Base-by-base conservation (phyloP, 2,113 vertebrate species). In the Suricata suricatta region DNA sequence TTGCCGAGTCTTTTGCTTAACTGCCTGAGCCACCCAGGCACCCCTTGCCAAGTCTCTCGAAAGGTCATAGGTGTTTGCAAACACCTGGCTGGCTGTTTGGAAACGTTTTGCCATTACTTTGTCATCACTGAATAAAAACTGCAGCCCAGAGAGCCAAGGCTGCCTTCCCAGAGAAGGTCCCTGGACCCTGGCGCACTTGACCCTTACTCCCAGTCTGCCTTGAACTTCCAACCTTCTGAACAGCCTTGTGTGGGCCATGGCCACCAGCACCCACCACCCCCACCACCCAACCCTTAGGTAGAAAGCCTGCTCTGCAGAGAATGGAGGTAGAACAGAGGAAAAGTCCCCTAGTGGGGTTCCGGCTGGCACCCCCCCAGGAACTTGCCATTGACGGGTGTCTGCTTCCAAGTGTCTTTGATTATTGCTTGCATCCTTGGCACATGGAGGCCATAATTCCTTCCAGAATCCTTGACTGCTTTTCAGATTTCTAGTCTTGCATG, bases 41-140 rank as follows among this genome's bases (percentile, higher is more conserved):
- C 41, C 19, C 31, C 60, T 29, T 23, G 57, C 64, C 57, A 17
- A 89, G 31, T 13, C 68, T 64, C 72, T 31, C 0, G 1, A 72
- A 97, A 92, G 54, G 71, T 33, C 64, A 21, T 12, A 13, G 17
- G 35, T 66, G n/a, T 85, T 85, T 93, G 91, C 81, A 47, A 69
- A 92, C 84, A 74, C 85, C 41, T 23, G 33, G 91, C 54, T 57
- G 27, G 12, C 27, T 57, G 27, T 35, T 72, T 47, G 63, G 87
- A 96, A 91, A 93, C 44, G 33, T 72, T 80, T 21, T 19, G 41
- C 89, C 64, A 57, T 19, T 5, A 3, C 41, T 80, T 21, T 19
- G 41, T 94, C 64, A 57, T 19, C 7, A 3, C 41, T 10, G 38
- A 90, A 12, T 29, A 15, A 69, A 93, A 87, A 44, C 88, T 14